phyloP scores from a whole-genome alignment of 2,113 vertebrate genomes.

The Phalacrocorax aristotelis region DNA sequence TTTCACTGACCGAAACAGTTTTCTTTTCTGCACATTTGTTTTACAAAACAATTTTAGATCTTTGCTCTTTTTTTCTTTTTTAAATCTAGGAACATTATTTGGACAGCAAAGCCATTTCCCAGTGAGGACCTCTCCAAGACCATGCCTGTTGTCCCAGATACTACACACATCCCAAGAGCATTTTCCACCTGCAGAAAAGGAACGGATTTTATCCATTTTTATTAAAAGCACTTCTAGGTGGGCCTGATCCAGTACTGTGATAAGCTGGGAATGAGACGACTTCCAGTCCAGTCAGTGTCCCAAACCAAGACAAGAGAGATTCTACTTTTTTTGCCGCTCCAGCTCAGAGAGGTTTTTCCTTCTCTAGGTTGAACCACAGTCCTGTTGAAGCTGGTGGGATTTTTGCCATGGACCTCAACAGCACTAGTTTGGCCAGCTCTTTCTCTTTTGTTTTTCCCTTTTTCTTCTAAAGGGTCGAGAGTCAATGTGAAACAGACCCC shows the following conservation, averaged over 20 bases:
- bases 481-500: conserved; percentile 28
- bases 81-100: background rate
- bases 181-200: background rate
- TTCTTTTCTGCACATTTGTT: background rate
- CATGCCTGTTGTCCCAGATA: no score
- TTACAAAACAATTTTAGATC: background rate
- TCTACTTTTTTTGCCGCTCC: background rate
- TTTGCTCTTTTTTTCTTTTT: background rate
- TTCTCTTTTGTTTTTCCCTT: background rate
- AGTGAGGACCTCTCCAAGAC: background rate
- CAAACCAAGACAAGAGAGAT: background rate
- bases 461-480: background rate
- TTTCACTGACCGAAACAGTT: background rate
- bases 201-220: background rate
- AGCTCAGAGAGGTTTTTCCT: background rate
- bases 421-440: background rate
- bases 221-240: background rate
- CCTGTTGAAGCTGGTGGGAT: background rate
- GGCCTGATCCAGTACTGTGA: background rate
- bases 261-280: accelerated
- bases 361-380: background rate
- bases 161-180: background rate
- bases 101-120: background rate
- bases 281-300: background rate
- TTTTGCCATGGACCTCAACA: background rate